Percentiles rank a stretch among this genome's conserved stretches.
These are phyloP conservation scores for Paramuricea clavata DNA, from an alignment of 92 coral and sea anemone species.

Conservation along the genomic window DNA sequence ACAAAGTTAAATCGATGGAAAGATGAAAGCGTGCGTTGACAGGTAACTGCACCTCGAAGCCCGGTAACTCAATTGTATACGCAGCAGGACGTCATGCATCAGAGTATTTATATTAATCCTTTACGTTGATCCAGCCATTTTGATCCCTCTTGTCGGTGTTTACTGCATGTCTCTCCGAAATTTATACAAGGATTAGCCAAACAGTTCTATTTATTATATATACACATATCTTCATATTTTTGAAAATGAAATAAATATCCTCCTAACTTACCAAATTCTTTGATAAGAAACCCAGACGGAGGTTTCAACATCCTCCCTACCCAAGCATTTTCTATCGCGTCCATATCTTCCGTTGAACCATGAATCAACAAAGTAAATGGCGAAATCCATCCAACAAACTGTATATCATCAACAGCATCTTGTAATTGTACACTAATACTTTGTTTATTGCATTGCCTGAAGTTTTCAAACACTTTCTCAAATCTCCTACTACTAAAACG, in stretches of 20 bases:
- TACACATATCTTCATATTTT: background rate
- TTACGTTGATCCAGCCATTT: background rate
- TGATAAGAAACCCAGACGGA: conserved; percentile 77
- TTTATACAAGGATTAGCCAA: background rate
- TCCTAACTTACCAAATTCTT: conserved; percentile 85
- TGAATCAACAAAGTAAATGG: conserved; percentile 89
- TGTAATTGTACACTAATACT: conserved; percentile 31
- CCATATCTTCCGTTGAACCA: conserved; percentile 92
- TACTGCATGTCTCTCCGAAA: background rate
- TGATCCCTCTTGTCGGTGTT: background rate
- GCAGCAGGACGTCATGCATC: background rate
- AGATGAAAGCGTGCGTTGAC: no score
- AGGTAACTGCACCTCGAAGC: no score
- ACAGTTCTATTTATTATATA: background rate
- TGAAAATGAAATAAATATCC: background rate
- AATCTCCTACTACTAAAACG: conserved; percentile 2
- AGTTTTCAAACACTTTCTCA: conserved; percentile 29
- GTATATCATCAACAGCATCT: conserved; percentile 76
- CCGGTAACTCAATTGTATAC: no score
- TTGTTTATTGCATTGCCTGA: conserved; percentile 36
- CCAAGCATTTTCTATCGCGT: conserved; percentile 90
- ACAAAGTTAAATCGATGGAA: no score
- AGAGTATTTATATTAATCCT: background rate
- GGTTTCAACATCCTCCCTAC: conserved; percentile 88
- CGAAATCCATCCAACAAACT: conserved; percentile 88